Conservation (phyloP, 2,113 vertebrate genomes). For the Xerus inauris region DNA sequence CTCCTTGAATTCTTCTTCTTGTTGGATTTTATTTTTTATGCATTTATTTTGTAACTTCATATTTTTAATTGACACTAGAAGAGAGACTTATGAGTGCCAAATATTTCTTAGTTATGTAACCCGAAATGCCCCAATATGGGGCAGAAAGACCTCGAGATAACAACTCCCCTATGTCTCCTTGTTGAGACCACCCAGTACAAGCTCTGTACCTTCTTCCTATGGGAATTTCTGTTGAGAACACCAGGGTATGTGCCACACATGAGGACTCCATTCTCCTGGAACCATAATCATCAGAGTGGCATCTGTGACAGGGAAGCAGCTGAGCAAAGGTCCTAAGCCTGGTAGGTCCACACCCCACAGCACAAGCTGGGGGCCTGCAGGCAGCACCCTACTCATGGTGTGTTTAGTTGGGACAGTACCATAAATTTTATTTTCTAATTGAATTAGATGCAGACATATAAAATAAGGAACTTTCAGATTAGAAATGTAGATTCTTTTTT, state of each 20-base stretch:
- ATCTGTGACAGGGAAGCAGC: not conserved
- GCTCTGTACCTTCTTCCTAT: not conserved
- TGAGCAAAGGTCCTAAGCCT: not conserved
- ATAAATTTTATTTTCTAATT: not conserved
- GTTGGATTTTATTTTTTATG: not conserved
- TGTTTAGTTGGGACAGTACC: not conserved
- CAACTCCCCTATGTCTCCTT: accelerated
- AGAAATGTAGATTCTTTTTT: not conserved
- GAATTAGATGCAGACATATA: not conserved
- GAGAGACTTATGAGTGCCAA: not conserved
- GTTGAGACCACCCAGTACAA: accelerated
- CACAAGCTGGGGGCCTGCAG: not conserved
- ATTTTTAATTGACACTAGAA: not conserved
- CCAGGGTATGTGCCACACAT: too few relatives aligned
- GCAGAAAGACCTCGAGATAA: not conserved
- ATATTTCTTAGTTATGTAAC: not conserved
- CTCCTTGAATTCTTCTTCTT: not conserved
- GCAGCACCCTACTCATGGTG: not conserved
- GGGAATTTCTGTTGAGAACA: not conserved
- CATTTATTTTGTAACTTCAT: not conserved
- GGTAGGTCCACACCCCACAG: accelerated
- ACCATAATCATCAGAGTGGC: not conserved
- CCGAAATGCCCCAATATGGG: not conserved
- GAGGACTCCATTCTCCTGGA: not conserved
- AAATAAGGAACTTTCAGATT: not conserved